Percentiles rank a stretch among this genome's conserved stretches.
Evolutionary conservation across 2,797 vertebrate genomes (phyloP).

Genomic region (Gymnothorax javanicus): DNA sequence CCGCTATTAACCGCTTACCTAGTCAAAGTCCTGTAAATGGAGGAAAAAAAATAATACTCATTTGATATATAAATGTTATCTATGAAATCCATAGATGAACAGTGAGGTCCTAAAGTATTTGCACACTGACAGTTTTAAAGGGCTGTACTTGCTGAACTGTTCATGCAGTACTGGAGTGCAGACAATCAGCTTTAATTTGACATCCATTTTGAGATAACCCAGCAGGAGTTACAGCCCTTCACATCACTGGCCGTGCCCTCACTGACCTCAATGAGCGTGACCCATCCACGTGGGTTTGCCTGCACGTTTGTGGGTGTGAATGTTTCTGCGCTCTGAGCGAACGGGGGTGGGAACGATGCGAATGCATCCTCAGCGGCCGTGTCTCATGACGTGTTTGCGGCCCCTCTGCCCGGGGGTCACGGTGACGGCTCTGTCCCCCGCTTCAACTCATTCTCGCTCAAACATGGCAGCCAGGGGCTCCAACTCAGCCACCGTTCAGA

Average conservation of each 20-base stretch:
- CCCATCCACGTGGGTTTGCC: constrained; percentile 47
- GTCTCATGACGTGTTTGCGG: not conserved
- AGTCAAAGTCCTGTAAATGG: not conserved
- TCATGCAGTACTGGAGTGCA: too few species aligned
- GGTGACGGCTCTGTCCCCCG: constrained; percentile 13
- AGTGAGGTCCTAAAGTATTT: too few species aligned
- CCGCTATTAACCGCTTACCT: not conserved
- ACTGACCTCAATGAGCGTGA: too few species aligned
- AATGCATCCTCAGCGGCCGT: not conserved
- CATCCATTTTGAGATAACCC: too few species aligned
- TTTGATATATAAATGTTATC: too few species aligned
- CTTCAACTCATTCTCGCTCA: constrained; percentile 20
- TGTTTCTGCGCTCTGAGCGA: not conserved
- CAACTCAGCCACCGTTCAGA: constrained; percentile 27
- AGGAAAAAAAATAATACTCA: not conserved
- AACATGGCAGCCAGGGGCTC: not conserved
- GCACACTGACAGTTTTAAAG: too few species aligned
- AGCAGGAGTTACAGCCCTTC: too few species aligned
- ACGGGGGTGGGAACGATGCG: not conserved
- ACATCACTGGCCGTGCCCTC: too few species aligned
- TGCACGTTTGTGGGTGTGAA: not conserved
- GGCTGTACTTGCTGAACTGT: too few species aligned
- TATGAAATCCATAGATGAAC: not conserved
- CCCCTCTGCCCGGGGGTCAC: constrained; percentile 4
- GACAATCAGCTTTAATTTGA: too few species aligned